Percentiles rank a stretch among this genome's conserved stretches.
These are phyloP conservation scores for Oscheius sp. DNA, from an alignment of 2,888 invertebrate genomes.

Conservation along the genomic window DNA sequence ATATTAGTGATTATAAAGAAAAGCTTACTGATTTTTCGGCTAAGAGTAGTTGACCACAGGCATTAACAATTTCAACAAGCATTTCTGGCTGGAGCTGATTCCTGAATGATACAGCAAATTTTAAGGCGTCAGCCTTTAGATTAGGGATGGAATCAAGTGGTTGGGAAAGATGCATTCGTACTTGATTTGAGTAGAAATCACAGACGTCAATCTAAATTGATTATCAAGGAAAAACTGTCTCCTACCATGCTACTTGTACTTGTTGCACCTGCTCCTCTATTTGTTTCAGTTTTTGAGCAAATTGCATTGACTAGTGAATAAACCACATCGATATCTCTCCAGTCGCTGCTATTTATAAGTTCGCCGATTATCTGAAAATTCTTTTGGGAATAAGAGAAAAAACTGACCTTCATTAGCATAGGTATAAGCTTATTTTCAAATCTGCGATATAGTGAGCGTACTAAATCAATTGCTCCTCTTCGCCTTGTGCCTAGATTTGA, in stretches of 20 bases:
- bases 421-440: constrained; percentile 78
- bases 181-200: constrained; percentile 87
- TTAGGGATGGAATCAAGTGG: constrained; percentile 72
- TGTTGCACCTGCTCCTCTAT: constrained; percentile 75
- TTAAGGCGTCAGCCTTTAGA: constrained; percentile 92
- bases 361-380: constrained; percentile 33
- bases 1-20: not conserved
- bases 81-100: constrained; percentile 84
- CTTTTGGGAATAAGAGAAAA: not conserved
- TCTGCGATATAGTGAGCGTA: constrained; percentile 86
- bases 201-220: constrained; percentile 79
- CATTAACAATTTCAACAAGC: constrained; percentile 78
- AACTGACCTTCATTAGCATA: not conserved
- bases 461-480: constrained; percentile 94
- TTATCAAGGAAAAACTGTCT: not conserved
- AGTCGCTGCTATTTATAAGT: constrained; percentile 75
- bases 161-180: constrained; percentile 84
- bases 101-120: constrained; percentile 91
- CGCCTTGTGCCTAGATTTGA: constrained; percentile 91
- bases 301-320: constrained; percentile 94
- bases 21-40: not conserved
- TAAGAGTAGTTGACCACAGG: constrained; percentile 34
- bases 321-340: constrained; percentile 86
- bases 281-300: constrained; percentile 87
- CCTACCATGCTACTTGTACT: constrained; percentile 56